These are phyloP conservation scores for Chloromyia formosa DNA, from an alignment of 2,888 invertebrate species.

Conservation along the genomic window DNA sequence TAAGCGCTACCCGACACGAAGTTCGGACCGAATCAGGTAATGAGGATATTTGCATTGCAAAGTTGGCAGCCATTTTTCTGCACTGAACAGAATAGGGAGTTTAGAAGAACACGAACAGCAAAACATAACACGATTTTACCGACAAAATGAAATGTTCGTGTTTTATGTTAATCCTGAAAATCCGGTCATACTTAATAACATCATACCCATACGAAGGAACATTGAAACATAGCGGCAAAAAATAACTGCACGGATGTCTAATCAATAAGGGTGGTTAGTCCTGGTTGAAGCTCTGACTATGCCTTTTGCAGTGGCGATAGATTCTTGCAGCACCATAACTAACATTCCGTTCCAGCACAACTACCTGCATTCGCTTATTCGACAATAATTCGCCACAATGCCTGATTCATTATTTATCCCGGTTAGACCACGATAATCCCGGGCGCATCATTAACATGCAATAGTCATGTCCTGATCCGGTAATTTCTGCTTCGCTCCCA, in stretches of 20 bases:
- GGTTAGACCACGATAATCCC: neutral
- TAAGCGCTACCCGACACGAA: no score
- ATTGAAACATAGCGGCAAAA: neutral
- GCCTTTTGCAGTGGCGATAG: no score
- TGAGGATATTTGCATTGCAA: neutral
- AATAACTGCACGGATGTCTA: neutral
- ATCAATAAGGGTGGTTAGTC: neutral
- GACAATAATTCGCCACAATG: neutral
- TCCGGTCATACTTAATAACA: neutral
- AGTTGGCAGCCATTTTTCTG: neutral
- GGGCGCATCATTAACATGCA: neutral
- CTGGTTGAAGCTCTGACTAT: neutral
- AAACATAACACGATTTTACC: neutral
- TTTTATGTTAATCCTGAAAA: neutral
- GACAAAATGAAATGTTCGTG: neutral
- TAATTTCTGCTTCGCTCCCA: neutral
- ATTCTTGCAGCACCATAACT: no score
- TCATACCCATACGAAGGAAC: neutral
- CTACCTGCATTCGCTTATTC: no score
- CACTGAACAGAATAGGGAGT: neutral
- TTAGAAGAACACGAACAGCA: neutral
- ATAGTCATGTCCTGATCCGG: slow-evolving; percentile 11
- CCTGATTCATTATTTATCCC: neutral
- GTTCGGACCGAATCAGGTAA: neutral
- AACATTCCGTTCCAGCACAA: no score